Evolutionary conservation across 2,797 vertebrate genomes (phyloP), one percentile per base, ranked within the genome.

Genomic region (Alfaro cultratus): DNA sequence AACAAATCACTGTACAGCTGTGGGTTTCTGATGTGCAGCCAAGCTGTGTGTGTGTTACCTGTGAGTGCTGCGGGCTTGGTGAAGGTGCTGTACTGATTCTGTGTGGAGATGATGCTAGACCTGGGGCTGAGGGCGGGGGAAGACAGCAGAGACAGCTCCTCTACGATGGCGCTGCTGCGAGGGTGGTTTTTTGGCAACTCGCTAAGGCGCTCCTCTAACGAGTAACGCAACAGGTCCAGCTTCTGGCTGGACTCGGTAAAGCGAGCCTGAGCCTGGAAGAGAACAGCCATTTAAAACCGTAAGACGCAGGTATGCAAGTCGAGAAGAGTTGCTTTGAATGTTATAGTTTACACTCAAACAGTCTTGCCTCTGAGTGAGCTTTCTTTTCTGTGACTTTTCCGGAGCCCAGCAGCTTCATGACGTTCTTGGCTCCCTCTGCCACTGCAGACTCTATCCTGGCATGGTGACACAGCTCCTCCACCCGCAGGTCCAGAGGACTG

Each of bases 401-500:
- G 53, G 97, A 95, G 86, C 97, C 98, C 91, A 99, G 96, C 80
- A 99, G 96, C 90, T 98, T 98, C 97, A 99, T 98, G 90, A 99
- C 98, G 83, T 99, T 99, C 94, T 99, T 99, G 93, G 98, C 98
- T 90, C 98, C 98, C 94, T 99, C 98, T 11, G 98, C 97, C 82
- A 99, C 98, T 72, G 98, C 98, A 57, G 98, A 98, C 87, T 99
- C 98, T 94, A 99, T 99, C 93, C 96, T 97, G 92, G 98, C 98
- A 85, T 99, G 98, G 93, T 99, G 98, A 89, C 98, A 97, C 87
- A 99, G 91, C 95, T 99, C 98, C 95, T 99, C 98, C 94, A 99
- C 97, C 83, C 98, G 97, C 81, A 98, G 96, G 90, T 99, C 98
- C 92, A 98, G 94, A 47, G 97, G 97, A 85, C 98, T 98, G 96